Evolutionary conservation across 2,888 invertebrate species (phyloP).

Genomic region (Bellardia bayeri): DNA sequence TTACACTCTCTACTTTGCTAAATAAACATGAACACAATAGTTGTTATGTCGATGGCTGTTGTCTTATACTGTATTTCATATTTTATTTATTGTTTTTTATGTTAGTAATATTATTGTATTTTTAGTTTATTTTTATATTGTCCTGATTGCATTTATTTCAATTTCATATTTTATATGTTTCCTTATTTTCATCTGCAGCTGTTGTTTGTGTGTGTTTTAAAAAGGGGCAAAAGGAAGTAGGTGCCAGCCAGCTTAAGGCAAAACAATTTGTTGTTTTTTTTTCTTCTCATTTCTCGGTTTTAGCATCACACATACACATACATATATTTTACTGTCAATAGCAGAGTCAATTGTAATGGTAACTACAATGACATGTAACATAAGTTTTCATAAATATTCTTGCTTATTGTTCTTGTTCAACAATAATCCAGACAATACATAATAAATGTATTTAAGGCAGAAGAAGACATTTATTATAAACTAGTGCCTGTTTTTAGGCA

Average conservation of each 20-base stretch:
- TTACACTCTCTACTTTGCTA: not conserved
- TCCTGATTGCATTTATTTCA: constrained; percentile 68
- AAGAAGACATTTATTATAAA: not conserved
- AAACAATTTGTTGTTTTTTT: not conserved
- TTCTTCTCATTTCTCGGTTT: constrained; percentile 6
- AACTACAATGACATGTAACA: constrained; percentile 62
- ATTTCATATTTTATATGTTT: constrained; percentile 50
- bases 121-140: constrained; percentile 58
- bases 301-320: constrained; percentile 40
- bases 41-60: constrained; percentile 62
- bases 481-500: not conserved
- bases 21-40: constrained; percentile 39
- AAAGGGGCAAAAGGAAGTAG: constrained; percentile 11
- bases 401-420: constrained; percentile 41
- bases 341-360: constrained; percentile 59
- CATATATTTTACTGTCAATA: constrained; percentile 63
- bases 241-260: constrained; percentile 9
- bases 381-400: constrained; percentile 50
- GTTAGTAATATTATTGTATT: constrained; percentile 45
- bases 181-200: not conserved
- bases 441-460: constrained; percentile 47
- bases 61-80: constrained; percentile 25
- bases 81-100: constrained; percentile 53
- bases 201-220: not conserved
- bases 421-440: constrained; percentile 52